phyloP scores from a whole-genome alignment of 2,113 vertebrate genomes.

The Hemibagrus wyckioides region DNA sequence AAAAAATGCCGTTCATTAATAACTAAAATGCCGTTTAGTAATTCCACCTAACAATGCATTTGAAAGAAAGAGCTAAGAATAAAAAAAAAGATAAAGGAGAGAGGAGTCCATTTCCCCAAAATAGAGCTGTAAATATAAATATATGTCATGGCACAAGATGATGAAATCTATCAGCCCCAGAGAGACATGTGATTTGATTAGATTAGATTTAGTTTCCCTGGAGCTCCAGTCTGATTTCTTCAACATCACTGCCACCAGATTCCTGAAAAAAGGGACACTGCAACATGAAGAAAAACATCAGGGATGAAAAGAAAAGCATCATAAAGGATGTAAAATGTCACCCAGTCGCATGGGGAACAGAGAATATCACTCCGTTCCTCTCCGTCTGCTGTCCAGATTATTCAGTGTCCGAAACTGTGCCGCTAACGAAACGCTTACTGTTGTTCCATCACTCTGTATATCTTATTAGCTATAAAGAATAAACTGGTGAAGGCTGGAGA shows the following conservation, averaged over 20 bases:
- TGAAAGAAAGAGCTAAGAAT: not conserved
- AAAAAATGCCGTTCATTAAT: not conserved
- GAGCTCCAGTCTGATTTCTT: conserved; percentile 11
- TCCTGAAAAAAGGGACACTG: not conserved
- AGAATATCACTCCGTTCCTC: not conserved
- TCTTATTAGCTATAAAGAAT: not conserved
- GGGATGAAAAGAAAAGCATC: conserved; percentile 15
- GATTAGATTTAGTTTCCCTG: not conserved
- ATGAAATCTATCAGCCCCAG: too few relatives aligned
- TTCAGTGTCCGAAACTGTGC: not conserved
- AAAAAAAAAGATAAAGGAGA: not conserved
- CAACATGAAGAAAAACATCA: conserved; percentile 12
- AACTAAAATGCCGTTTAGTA: not conserved
- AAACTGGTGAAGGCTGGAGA: not conserved
- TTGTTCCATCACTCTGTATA: not conserved
- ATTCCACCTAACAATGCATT: not conserved
- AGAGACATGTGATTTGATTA: conserved; percentile 33
- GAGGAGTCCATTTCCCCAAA: not conserved
- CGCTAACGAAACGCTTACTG: not conserved
- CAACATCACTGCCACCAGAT: conserved; percentile 2
- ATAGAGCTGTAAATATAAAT: not conserved
- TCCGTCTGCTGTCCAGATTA: not conserved
- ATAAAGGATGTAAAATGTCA: conserved; percentile 14
- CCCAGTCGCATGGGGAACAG: not conserved
- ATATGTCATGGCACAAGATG: not conserved